phyloP scores from a whole-genome alignment of 2,888 invertebrate genomes.

The Phaedon cochleariae region DNA sequence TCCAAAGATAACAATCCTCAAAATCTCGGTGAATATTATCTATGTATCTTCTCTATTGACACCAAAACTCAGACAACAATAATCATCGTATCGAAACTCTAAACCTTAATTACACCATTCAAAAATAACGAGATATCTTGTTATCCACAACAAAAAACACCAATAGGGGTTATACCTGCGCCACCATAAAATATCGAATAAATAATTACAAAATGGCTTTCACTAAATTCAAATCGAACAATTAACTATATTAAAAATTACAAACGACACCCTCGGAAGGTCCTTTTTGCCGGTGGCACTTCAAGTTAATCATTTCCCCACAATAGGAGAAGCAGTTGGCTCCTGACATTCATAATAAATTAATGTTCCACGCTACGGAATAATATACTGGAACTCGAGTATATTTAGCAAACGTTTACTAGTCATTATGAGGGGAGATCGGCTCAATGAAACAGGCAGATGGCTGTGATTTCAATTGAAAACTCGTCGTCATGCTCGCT shows the following conservation, averaged over 20 bases:
- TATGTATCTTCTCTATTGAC: too few species aligned
- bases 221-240: slow-evolving; percentile 48
- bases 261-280: slow-evolving; percentile 54
- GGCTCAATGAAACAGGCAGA: slow-evolving; percentile 58
- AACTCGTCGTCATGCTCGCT: slow-evolving; percentile 60
- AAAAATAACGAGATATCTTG: slow-evolving; percentile 18
- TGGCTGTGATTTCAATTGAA: slow-evolving; percentile 60
- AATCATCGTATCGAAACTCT: not conserved
- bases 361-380: slow-evolving; percentile 59
- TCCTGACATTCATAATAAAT: slow-evolving; percentile 58
- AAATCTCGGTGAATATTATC: too few species aligned
- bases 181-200: slow-evolving; percentile 40
- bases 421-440: slow-evolving; percentile 53
- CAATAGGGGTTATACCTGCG: slow-evolving; percentile 35
- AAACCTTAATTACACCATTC: slow-evolving; percentile 36
- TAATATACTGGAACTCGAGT: slow-evolving; percentile 58
- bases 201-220: slow-evolving; percentile 48
- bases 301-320: slow-evolving; percentile 56
- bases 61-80: not conserved
- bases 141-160: slow-evolving; percentile 17
- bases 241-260: slow-evolving; percentile 59
- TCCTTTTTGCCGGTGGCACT: slow-evolving; percentile 45
- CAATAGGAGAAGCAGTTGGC: slow-evolving; percentile 53
- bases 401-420: slow-evolving; percentile 61
- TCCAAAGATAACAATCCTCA: too few species aligned